Base-by-base conservation (phyloP, 2,797 vertebrate genomes). In the Sylvia borin region DNA sequence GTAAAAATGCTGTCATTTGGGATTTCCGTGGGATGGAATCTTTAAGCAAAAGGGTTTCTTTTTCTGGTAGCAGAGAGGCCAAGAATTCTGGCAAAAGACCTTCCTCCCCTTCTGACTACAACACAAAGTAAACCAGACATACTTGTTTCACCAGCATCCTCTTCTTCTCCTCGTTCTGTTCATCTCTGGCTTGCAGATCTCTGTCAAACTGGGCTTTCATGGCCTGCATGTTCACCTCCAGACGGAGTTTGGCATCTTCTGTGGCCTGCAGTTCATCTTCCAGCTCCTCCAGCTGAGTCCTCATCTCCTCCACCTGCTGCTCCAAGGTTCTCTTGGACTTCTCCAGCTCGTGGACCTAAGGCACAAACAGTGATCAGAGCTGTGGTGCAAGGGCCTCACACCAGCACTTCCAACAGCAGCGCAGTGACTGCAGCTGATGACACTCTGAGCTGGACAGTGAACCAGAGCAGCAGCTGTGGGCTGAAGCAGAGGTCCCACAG, bases 191-290 rank as follows among this genome's bases (percentile, higher is more conserved):
- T 91, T 98, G 99, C 85, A 99, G 97, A 95, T 99, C 99, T 84
- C 99, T 95, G 75, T 99, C 99, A 64, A 98, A 99, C 98, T 99
- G 99, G 32, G 99, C 98, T 95, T 99, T 99, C 98, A 99, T 98
- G 81, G 99, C 99, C 98, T 99, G 99, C 99, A 99, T 99, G 98
- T 99, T 99, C 95, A 99, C 99, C 96, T 99, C 99, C 97, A 99
- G 97, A 32, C 99, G 98, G 43, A 99, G 98, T 60, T 99, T 99
- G 90, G 99, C 99, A 3, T 99, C 99, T 88, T 99, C 99, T 0
- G 99, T 99, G 70, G 99, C 98, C 98, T 99, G 99, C 42, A 99
- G 98, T 32, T 99, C 99, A 20, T 99, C 99, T 91, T 99, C 99
- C 71, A 99, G 97, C 92, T 99, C 99, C 93, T 99, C 99, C 86